These are phyloP conservation scores for Coracopsis vasa DNA, from an alignment of 2,113 vertebrate genomes.

Conservation along the genomic window DNA sequence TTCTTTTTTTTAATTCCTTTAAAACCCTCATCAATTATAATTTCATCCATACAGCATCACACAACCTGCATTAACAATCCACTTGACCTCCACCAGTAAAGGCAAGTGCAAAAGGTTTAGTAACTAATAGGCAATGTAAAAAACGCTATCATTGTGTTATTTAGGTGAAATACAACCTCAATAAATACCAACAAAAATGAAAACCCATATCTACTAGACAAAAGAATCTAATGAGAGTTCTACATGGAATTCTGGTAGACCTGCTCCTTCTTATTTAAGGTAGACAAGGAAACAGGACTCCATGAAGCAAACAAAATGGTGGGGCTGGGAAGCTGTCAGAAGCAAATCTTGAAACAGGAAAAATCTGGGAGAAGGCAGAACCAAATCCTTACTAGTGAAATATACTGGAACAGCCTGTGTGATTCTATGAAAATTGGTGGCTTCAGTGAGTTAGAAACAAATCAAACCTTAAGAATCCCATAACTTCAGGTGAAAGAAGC, in stretches of 20 bases:
- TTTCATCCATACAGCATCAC: neutral
- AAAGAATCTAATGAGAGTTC: neutral
- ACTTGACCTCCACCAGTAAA: neutral
- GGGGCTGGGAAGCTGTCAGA: neutral
- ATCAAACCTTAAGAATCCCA: slow-evolving; percentile 4
- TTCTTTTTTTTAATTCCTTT: neutral
- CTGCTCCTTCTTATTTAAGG: neutral
- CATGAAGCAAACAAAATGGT: neutral
- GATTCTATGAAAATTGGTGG: neutral
- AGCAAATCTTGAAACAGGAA: neutral
- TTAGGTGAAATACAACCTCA: neutral
- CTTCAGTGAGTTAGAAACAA: neutral
- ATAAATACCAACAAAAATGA: neutral
- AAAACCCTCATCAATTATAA: neutral
- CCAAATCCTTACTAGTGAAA: neutral
- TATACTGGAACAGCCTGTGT: neutral
- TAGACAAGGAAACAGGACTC: neutral
- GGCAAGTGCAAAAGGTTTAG: neutral
- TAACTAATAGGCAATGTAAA: neutral
- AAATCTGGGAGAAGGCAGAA: neutral
- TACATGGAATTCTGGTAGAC: neutral
- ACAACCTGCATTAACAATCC: neutral
- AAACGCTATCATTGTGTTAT: neutral
- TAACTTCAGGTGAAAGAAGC: neutral
- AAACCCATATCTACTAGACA: neutral